Percentiles rank a stretch among this genome's conserved stretches.
Conservation (phyloP, 2,888 invertebrate genomes). For the Cheilosia impressa region DNA sequence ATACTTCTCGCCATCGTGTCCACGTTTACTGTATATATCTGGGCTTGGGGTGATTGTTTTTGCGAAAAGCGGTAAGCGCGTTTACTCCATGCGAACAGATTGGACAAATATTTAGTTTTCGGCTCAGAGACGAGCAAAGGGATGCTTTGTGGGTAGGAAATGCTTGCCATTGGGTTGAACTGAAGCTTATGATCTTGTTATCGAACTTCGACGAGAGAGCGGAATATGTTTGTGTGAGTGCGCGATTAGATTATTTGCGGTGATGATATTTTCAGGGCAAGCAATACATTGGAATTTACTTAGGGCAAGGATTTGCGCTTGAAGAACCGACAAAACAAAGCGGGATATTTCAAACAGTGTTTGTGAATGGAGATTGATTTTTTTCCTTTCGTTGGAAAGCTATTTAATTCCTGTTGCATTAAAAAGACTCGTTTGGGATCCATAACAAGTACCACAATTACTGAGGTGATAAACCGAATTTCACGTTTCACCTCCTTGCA, state of each 20-base stretch:
- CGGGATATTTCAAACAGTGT: no score
- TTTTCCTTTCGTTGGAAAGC: no score
- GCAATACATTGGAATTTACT: background rate
- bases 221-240: background rate
- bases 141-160: background rate
- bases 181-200: slow-evolving; percentile 24
- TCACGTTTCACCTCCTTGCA: no score
- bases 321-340: no score
- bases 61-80: slow-evolving; percentile 5
- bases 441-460: no score
- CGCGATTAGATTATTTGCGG: background rate
- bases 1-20: no score
- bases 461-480: no score
- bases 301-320: background rate
- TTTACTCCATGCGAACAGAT: slow-evolving; percentile 16
- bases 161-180: background rate
- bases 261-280: background rate
- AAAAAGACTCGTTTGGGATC: no score
- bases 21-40: background rate
- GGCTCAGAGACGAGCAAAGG: background rate
- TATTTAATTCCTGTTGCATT: no score
- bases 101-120: slow-evolving; percentile 39
- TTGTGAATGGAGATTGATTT: no score
- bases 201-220: background rate
- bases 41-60: slow-evolving; percentile 33